Evolutionary conservation across 2,113 vertebrate species (phyloP).

Genomic region (Eudyptes chrysolophus): DNA sequence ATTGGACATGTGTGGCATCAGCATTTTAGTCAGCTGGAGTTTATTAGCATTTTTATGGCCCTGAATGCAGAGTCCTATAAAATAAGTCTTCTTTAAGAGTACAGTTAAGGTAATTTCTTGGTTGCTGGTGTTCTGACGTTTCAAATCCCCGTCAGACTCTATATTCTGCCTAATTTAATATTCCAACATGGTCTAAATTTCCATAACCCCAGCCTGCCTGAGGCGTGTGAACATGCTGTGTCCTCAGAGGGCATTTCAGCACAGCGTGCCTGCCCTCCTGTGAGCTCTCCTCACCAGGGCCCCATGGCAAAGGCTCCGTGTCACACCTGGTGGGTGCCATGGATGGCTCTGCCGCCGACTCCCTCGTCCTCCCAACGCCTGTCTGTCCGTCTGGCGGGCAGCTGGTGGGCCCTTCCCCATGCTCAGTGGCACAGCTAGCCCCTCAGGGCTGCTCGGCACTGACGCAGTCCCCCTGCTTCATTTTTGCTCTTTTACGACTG

Average conservation of each 20-base stretch:
- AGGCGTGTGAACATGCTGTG: accelerated
- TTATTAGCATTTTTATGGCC: background rate
- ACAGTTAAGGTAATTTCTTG: background rate
- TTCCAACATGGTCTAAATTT: accelerated
- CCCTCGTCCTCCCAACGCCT: accelerated
- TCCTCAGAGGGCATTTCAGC: accelerated
- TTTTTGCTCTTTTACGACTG: background rate
- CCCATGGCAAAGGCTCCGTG: accelerated
- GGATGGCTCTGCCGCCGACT: accelerated
- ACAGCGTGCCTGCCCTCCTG: accelerated
- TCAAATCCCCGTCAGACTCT: background rate
- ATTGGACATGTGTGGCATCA: background rate
- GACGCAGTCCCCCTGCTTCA: accelerated
- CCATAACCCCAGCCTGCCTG: accelerated
- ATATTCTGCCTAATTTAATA: background rate
- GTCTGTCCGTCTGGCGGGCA: accelerated
- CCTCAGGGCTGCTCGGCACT: background rate
- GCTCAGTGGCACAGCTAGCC: background rate
- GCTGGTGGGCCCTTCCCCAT: background rate
- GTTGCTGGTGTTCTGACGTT: background rate
- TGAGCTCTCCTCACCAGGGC: background rate
- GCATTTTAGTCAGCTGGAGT: background rate
- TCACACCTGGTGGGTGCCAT: accelerated
- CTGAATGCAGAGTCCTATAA: background rate
- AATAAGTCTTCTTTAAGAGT: accelerated